Evolutionary conservation across 2,888 invertebrate species (phyloP).

Genomic region (Pheosia gnoma): DNA sequence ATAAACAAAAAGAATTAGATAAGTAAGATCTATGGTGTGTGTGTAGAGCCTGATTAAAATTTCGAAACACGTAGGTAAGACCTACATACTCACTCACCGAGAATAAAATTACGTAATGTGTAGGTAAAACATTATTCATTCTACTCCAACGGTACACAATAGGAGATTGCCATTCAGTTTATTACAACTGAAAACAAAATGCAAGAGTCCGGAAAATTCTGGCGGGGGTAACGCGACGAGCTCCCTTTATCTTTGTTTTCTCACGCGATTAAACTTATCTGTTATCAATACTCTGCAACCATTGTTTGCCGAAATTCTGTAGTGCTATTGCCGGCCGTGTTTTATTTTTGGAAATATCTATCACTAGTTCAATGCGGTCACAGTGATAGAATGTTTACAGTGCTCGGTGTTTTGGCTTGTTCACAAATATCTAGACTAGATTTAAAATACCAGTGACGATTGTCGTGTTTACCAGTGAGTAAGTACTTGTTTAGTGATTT

Average conservation of each 20-base stretch:
- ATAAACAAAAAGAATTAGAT: slow-evolving; percentile 13
- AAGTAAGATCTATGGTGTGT: slow-evolving; percentile 38
- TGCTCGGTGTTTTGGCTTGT: not conserved
- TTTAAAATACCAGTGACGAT: not conserved
- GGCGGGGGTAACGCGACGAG: slow-evolving; percentile 11
- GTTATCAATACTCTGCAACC: slow-evolving; percentile 34
- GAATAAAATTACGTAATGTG: slow-evolving; percentile 54
- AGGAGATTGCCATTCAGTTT: not conserved
- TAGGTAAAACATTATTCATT: slow-evolving; percentile 37
- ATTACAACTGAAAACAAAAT: not conserved
- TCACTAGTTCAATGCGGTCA: slow-evolving; percentile 3
- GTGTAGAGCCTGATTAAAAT: slow-evolving; percentile 50
- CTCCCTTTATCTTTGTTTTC: slow-evolving; percentile 34
- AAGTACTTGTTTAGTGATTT: not conserved
- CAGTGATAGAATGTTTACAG: not conserved
- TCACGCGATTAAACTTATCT: slow-evolving; percentile 35
- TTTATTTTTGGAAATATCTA: slow-evolving; percentile 17
- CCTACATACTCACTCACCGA: slow-evolving; percentile 65
- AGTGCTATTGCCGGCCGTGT: slow-evolving; percentile 27
- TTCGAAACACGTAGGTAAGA: slow-evolving; percentile 59
- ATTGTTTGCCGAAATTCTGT: slow-evolving; percentile 32
- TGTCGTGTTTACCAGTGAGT: not conserved
- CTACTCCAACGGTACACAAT: not conserved
- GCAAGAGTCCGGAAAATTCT: slow-evolving; percentile 9
- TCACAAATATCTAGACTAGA: not conserved